Conservation (phyloP, 2,888 invertebrate species). For the Nymphalis urticae region DNA sequence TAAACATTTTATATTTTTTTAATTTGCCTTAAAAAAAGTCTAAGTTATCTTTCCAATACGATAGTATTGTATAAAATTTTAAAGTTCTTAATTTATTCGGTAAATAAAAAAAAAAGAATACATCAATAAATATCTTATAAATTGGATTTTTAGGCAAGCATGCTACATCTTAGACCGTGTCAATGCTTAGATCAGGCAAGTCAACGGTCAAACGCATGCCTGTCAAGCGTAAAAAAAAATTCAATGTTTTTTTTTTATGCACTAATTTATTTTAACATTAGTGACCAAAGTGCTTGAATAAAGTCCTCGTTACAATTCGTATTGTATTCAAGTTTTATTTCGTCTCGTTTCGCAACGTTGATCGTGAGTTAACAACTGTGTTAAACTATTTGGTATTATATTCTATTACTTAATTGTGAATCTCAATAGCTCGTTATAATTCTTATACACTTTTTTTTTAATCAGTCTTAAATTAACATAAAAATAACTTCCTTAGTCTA, state of each 20-base stretch:
- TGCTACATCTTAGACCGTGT: too few species aligned
- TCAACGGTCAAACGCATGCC: too few species aligned
- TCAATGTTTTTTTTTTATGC: not conserved
- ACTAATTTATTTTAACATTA: slow-evolving; percentile 3
- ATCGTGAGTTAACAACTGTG: slow-evolving; percentile 53
- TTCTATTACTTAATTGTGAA: slow-evolving; percentile 22
- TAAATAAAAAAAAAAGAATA: not conserved
- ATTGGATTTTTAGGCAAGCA: too few species aligned
- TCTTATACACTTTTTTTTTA: not conserved
- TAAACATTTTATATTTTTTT: too few species aligned
- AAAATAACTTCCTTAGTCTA: not conserved
- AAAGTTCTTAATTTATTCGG: not conserved
- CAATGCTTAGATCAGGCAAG: too few species aligned
- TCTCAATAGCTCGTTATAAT: not conserved
- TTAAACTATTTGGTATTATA: slow-evolving; percentile 46
- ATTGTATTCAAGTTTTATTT: slow-evolving; percentile 66
- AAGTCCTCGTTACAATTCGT: slow-evolving; percentile 41
- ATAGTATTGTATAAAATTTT: not conserved
- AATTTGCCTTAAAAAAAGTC: too few species aligned
- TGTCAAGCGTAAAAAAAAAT: too few species aligned
- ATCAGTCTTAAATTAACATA: not conserved
- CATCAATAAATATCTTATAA: not conserved
- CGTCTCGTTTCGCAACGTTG: slow-evolving; percentile 65
- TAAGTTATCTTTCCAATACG: too few species aligned
- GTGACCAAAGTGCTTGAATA: slow-evolving; percentile 10